Evolutionary conservation across 2,797 vertebrate genomes (phyloP), one percentile per base, ranked within the genome.

Genomic region (Etheostoma perlongum): DNA sequence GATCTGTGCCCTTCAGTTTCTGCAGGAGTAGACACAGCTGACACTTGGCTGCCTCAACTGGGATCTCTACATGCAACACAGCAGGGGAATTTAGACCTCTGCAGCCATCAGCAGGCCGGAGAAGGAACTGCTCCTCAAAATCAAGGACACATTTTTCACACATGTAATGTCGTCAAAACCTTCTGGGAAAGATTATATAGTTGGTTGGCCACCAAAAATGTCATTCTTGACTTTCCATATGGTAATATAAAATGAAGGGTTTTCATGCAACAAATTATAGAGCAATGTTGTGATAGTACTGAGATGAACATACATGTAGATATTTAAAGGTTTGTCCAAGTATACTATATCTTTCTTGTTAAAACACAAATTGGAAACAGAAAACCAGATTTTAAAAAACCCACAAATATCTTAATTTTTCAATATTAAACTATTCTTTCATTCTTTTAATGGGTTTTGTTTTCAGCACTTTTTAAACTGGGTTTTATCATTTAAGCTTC

Each of bases 71-170:
- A 6, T 48, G 67, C 46, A 57, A 10, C 44, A 19, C 8, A 27
- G 27, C 19, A 54, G 11, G 78, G 60, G 79, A 88, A 58, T 66
- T 64, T 76, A 79, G 73, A 81, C 6, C 89, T 93, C 84, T 94
- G 82, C 86, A 46, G 91, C 91, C 92, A 88, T 81, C 92, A 79
- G 73, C 88, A 91, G 94, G 88, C 57, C 77, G 65, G 9, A 49
- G 30, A 2, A 33, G 61, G 81, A 81, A 92, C 67, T 92, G 66
- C 81, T 40, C 36, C 10, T 40, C 36, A 36, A 63, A 52, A 48
- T 25, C 6, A 36, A 51, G 1, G 21, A 51, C 16, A 36, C 1
- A 0, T 25, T 46, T 42, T 60, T 58, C 10, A 57, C 9, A 4
- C 0, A 5, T 23, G 27, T 49, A 23, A 63, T 57, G 21, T 58